These are phyloP conservation scores for Arctocebus calabarensis DNA, from an alignment of 2,797 vertebrate genomes.

Conservation along the genomic window DNA sequence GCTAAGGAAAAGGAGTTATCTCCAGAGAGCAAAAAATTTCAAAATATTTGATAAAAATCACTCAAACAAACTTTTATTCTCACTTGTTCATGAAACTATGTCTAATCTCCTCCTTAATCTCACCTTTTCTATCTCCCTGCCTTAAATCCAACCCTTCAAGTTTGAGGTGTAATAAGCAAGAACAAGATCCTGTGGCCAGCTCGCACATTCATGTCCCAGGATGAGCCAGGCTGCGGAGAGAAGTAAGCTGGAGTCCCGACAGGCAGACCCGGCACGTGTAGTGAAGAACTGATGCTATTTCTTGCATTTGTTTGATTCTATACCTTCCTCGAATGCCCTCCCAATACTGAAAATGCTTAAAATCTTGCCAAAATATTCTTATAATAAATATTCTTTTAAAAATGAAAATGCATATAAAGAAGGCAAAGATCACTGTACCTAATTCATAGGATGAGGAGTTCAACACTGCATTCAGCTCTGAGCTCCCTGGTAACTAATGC, in stretches of 20 bases:
- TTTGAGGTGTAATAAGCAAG: neutral
- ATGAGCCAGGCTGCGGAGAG: neutral
- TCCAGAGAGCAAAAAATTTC: conserved; percentile 38
- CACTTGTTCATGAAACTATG: neutral
- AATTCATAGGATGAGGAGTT: neutral
- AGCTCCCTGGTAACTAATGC: neutral
- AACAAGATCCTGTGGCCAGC: neutral
- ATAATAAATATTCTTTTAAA: neutral
- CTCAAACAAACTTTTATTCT: neutral
- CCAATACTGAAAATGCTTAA: neutral
- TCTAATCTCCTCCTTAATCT: neutral
- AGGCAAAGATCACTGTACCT: neutral
- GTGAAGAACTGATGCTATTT: neutral
- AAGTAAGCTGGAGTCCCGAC: neutral
- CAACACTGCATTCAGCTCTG: neutral
- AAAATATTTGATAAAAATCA: conserved; percentile 34
- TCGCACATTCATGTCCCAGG: neutral
- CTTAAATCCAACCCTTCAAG: neutral
- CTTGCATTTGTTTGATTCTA: conserved; percentile 10
- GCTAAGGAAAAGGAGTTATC: neutral
- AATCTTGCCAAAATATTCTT: conserved; percentile 36
- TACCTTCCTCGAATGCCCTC: neutral
- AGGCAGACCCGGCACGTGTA: neutral
- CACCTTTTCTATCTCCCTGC: neutral
- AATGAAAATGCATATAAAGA: neutral